Base-by-base conservation (phyloP, 2,797 vertebrate genomes). In the Amniataba percoides region DNA sequence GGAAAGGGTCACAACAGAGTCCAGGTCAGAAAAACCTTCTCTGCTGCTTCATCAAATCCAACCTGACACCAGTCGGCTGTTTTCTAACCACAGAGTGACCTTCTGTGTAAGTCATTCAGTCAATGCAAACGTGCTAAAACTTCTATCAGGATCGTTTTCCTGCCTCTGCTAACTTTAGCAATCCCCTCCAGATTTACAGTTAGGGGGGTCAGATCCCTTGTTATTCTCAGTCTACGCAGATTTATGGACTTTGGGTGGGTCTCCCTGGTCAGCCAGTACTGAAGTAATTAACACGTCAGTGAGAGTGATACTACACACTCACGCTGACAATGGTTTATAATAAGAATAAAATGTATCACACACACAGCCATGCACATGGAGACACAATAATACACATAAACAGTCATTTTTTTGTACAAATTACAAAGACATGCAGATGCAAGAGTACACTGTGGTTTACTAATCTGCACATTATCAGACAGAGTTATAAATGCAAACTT, bases 131-230 rank as follows among this genome's bases (percentile, higher is more conserved):
- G 71, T 88, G 80, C 71, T 81, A 75, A 83, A 86, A 84, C 63
- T 73, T 82, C 70, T 80, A 92, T 92, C 85, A 82, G 83, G 61
- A 77, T 86, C 59, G 51, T 81, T 85, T 85, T 82, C 69, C 84
- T 82, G 83, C 74, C 70, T 36, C 15, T 40, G 64, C 72, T 68
- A 90, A 88, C 86, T 90, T 89, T 84, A 73, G 66, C 76, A 46
- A 57, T 70, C 74, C 65, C 14, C n/a, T 39, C n/a, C 78, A 92
- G 89, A 94, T 94, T 92, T 93, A 95, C 89, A 85, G 81, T 83
- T 77, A 31, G 23, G 27, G 59, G 79, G 78, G 76, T 88, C 81
- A 80, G 65, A 88, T 73, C 83, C 78, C 76, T 89, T 85, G 87
- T 92, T 87, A 78, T 85, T 87, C 85, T 80, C 77, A 49, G 62